Evolutionary conservation across 2,888 invertebrate genomes (phyloP).

Genomic region (Latrodectus elegans): DNA sequence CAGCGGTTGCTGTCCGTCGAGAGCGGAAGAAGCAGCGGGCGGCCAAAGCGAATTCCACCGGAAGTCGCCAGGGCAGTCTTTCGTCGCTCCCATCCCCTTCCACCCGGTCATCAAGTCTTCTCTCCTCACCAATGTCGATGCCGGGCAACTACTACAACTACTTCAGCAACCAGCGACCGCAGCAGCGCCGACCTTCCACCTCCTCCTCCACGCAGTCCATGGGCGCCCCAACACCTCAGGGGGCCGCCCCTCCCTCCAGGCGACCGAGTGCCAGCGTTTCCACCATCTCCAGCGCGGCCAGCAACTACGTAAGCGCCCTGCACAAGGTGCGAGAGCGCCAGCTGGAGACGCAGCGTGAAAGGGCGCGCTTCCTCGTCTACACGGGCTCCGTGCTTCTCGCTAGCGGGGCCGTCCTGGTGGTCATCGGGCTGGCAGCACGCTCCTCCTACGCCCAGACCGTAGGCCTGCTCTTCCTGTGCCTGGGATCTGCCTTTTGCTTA

Average conservation of each 20-base stretch:
- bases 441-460: slow-evolving; percentile 67
- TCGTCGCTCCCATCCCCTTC: slow-evolving; percentile 66
- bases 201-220: slow-evolving; percentile 11
- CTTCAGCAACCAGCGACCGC: slow-evolving; percentile 39
- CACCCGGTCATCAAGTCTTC: slow-evolving; percentile 60
- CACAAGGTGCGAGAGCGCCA: slow-evolving; percentile 63
- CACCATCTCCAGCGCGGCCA: slow-evolving; percentile 66
- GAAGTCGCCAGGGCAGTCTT: slow-evolving; percentile 61
- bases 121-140: slow-evolving; percentile 53
- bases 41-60: slow-evolving; percentile 20
- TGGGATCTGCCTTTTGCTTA: slow-evolving; percentile 67
- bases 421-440: slow-evolving; percentile 68
- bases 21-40: slow-evolving; percentile 82
- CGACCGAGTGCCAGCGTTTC: slow-evolving; percentile 59
- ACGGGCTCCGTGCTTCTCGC: slow-evolving; percentile 68
- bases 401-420: slow-evolving; percentile 67
- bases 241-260: slow-evolving; percentile 21
- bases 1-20: slow-evolving; percentile 88
- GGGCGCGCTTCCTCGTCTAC: slow-evolving; percentile 68
- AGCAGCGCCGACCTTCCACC: slow-evolving; percentile 34
- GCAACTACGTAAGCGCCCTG: slow-evolving; percentile 66
- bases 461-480: slow-evolving; percentile 69
- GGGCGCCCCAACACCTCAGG: not conserved
- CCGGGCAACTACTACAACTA: slow-evolving; percentile 61
- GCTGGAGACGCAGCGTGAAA: slow-evolving; percentile 57